phyloP scores from a whole-genome alignment of 2,113 vertebrate genomes.

The human region DNA sequence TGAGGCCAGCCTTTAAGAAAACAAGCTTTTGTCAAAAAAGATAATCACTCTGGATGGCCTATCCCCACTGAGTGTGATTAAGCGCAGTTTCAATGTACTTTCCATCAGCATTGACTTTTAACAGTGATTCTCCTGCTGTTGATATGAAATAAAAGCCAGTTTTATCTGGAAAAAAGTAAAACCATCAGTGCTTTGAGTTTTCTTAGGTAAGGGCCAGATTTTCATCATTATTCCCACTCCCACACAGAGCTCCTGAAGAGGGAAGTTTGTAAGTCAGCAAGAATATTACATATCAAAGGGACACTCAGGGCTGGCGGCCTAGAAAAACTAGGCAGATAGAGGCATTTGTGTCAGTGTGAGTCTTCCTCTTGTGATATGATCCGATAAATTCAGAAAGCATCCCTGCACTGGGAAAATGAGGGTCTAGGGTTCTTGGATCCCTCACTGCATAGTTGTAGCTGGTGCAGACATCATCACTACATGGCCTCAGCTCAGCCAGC shows the following conservation, averaged over 20 bases:
- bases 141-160: conserved; percentile 39
- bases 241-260: neutral
- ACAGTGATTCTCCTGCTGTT: conserved; percentile 43
- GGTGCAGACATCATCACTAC: neutral
- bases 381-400: neutral
- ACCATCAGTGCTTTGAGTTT: conserved; percentile 19
- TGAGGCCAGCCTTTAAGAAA: conserved; percentile 13
- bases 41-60: neutral
- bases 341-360: neutral
- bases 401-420: too few species aligned
- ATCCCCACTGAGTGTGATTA: neutral
- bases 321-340: neutral
- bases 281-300: neutral
- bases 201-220: conserved; percentile 10
- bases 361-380: neutral
- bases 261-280: neutral
- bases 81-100: conserved; percentile 43
- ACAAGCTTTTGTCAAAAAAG: conserved; percentile 11
- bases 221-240: conserved; percentile 21
- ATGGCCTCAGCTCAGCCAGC: neutral
- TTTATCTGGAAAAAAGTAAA: conserved; percentile 59
- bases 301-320: neutral
- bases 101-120: conserved; percentile 20
- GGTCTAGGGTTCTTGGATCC: too few species aligned
- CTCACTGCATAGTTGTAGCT: neutral